Percentiles rank a stretch among this genome's conserved stretches.
Evolutionary conservation across 2,888 invertebrate genomes (phyloP).

Genomic region (Alloscopus bannaensis): DNA sequence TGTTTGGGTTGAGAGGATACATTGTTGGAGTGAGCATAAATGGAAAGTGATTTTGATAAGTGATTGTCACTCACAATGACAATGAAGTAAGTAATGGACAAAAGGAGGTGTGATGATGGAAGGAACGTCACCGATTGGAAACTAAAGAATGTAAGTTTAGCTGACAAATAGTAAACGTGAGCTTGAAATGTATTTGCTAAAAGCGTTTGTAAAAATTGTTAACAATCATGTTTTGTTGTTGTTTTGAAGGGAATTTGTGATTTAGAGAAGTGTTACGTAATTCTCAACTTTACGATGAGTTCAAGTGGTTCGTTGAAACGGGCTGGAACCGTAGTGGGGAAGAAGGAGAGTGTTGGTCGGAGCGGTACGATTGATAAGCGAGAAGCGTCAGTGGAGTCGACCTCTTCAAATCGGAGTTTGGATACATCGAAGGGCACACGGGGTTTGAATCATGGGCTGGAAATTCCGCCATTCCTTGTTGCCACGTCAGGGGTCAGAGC

Average conservation of each 20-base stretch:
- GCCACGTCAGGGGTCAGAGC: constrained; percentile 50
- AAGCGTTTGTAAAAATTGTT: too few species aligned
- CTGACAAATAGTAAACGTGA: too few species aligned
- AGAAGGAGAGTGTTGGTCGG: constrained; percentile 1
- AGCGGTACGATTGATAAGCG: not conserved
- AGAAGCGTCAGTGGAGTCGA: not conserved
- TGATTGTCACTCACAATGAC: too few species aligned
- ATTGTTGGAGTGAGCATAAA: too few species aligned
- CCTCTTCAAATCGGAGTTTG: not conserved
- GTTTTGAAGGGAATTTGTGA: not conserved
- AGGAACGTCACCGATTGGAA: too few species aligned
- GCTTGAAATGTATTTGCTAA: too few species aligned
- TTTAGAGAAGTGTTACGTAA: not conserved
- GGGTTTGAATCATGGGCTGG: constrained; percentile 51
- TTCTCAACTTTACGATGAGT: not conserved
- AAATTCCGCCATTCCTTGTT: constrained; percentile 48
- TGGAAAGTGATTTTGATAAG: too few species aligned
- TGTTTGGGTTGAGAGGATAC: too few species aligned
- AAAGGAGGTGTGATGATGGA: too few species aligned
- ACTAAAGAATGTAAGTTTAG: too few species aligned
- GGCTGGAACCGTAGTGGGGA: not conserved
- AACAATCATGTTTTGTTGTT: not conserved
- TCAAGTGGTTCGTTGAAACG: not conserved
- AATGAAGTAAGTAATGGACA: too few species aligned
- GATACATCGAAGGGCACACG: constrained; percentile 41